These are phyloP conservation scores for Panthera uncia DNA, from an alignment of 2,113 vertebrate species.

Conservation along the genomic window DNA sequence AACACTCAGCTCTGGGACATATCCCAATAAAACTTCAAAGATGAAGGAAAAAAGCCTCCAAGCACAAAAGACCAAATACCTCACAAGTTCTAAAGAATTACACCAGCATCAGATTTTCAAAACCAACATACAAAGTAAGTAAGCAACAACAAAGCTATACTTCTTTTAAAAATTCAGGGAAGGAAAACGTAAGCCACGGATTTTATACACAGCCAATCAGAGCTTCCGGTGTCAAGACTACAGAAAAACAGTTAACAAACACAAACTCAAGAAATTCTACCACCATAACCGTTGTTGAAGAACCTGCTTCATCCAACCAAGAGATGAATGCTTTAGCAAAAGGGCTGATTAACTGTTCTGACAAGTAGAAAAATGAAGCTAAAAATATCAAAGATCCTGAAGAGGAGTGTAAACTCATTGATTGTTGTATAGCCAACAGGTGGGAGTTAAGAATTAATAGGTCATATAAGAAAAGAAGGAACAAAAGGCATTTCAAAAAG, in stretches of 20 bases:
- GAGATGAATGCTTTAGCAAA: background rate
- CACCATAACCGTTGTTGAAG: background rate
- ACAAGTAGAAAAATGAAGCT: background rate
- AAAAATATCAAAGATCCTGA: background rate
- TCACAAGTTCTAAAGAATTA: background rate
- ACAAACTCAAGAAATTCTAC: background rate
- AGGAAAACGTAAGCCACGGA: background rate
- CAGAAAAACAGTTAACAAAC: background rate
- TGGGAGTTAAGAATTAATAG: background rate
- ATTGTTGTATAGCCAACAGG: background rate
- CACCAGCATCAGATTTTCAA: background rate
- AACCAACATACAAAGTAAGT: background rate
- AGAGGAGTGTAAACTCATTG: background rate
- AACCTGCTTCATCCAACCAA: background rate
- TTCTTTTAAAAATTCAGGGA: background rate
- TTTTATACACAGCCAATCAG: background rate
- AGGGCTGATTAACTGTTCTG: background rate
- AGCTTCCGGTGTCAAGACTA: background rate
- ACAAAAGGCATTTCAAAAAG: background rate
- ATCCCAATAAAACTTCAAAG: background rate
- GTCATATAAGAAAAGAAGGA: background rate
- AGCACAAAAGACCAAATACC: background rate
- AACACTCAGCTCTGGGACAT: background rate
- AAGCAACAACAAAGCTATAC: background rate
- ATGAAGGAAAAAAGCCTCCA: background rate